These are phyloP conservation scores for Ranitomeya variabilis DNA, from an alignment of 2,113 vertebrate genomes.

Conservation along the genomic window DNA sequence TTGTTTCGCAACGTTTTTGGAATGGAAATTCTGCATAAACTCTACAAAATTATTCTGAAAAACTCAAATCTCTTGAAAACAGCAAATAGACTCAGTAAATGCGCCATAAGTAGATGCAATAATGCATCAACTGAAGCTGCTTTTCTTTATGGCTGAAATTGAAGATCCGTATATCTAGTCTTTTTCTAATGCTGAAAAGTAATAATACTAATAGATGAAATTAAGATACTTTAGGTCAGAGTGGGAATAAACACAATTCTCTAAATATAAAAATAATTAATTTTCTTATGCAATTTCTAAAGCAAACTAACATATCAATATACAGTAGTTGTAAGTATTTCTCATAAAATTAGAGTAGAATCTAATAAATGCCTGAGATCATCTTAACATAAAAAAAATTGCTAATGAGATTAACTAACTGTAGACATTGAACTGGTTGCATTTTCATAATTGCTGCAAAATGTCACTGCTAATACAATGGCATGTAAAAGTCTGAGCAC, in stretches of 20 bases:
- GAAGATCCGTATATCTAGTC: neutral
- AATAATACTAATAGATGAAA: neutral
- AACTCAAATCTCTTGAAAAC: too few relatives aligned
- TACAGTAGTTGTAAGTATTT: neutral
- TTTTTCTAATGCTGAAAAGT: neutral
- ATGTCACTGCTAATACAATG: neutral
- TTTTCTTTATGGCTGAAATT: too few relatives aligned
- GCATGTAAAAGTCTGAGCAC: too few relatives aligned
- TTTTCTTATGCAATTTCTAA: neutral
- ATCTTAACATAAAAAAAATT: constrained; percentile 29
- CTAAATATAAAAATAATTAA: constrained; percentile 17
- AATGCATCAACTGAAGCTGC: too few relatives aligned
- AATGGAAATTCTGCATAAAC: too few relatives aligned
- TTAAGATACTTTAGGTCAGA: neutral
- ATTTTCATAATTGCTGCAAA: constrained; percentile 14
- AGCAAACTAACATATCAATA: neutral
- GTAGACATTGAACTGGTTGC: neutral
- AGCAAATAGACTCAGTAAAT: too few relatives aligned
- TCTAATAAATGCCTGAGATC: constrained; percentile 34
- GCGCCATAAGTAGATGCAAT: too few relatives aligned
- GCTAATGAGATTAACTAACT: constrained; percentile 6
- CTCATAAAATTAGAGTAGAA: neutral
- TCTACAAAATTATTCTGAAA: too few relatives aligned
- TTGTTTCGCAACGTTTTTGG: too few relatives aligned
- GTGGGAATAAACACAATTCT: neutral